Evolutionary conservation across 2,797 vertebrate species (phyloP), one percentile per base, ranked within the genome.

Genomic region (Astyanax mexicanus): DNA sequence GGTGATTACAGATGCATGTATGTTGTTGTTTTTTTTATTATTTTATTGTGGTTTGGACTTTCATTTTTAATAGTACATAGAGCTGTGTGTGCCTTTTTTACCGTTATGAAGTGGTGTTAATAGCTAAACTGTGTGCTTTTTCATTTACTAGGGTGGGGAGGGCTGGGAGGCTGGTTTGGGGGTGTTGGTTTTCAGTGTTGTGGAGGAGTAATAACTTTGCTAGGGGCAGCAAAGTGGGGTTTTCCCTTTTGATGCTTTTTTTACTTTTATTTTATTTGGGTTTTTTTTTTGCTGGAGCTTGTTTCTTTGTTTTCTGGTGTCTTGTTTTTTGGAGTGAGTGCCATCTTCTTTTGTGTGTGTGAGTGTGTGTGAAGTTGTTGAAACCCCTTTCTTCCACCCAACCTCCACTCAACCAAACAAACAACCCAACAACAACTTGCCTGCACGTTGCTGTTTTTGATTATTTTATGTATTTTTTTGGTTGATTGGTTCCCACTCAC

Each of bases 1-100:
- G 98, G 98, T 98, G 98, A 99, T 98, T 98, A 98, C 96, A 95
- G 94, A 95, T 96, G 97, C 97, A 99, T 98, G 97, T 97, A 98
- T 92, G 96, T 98, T 96, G 93, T 86, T 94, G 29, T 32, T 32
- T n/a, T n/a, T n/a, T n/a, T n/a, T n/a, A n/a, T n/a, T n/a, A n/a
- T 94, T 95, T 77, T 67, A 77, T 86, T 91, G 89, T 86, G 84
- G 86, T 85, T 87, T 92, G 85, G 71, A 85, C 80, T 88, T 91
- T 77, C 54, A 79, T 77, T 88, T 32, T 84, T 84, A 93, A 93
- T 97, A 98, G 95, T 93, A 90, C 90, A 87, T 98, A 97, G 96
- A 95, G 94, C 93, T 95, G 94, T 94, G 97, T 98, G 97, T 98
- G 97, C 93, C 70, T 77, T 79, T 87, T 92, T 95, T 94, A 94